phyloP scores from a whole-genome alignment of 2,888 invertebrate species.

The Leptopilina drosophilae region DNA sequence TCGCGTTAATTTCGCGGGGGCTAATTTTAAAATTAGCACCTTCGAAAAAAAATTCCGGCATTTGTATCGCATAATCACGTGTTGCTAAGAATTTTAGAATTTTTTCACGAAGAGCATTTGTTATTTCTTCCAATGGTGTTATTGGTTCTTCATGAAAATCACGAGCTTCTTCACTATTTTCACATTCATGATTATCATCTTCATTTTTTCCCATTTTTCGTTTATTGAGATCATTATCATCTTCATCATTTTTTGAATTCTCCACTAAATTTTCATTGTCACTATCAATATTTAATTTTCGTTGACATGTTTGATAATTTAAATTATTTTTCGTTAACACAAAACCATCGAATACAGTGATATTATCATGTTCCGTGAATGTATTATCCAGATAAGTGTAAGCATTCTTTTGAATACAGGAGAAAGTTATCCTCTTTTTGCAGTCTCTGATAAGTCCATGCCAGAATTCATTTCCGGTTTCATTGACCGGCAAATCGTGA shows the following conservation, averaged over 20 bases:
- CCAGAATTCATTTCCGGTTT: constrained; percentile 82
- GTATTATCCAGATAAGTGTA: constrained; percentile 85
- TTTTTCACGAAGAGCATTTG: constrained; percentile 84
- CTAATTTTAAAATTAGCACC: constrained; percentile 86
- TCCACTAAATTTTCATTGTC: constrained; percentile 68
- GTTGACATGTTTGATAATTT: constrained; percentile 75
- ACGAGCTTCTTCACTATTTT: constrained; percentile 62
- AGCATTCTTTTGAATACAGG: constrained; percentile 88
- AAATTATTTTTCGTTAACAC: constrained; percentile 83
- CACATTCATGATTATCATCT: constrained; percentile 67
- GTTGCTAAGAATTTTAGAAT: constrained; percentile 86
- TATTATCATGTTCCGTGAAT: constrained; percentile 82
- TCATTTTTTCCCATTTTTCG: constrained; percentile 58
- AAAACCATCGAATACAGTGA: constrained; percentile 83
- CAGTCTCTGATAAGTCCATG: constrained; percentile 86
- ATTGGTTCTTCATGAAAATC: constrained; percentile 60
- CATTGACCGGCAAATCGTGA: constrained; percentile 68
- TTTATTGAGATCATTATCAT: constrained; percentile 60
- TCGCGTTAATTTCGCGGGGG: constrained; percentile 85
- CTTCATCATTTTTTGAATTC: constrained; percentile 46
- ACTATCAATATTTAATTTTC: constrained; percentile 53
- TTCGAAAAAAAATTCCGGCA: constrained; percentile 86
- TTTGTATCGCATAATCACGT: constrained; percentile 85
- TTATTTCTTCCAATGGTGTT: constrained; percentile 86
- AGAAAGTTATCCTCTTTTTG: constrained; percentile 81